Percentiles rank a stretch among this genome's conserved stretches.
Conservation (phyloP, 2,888 invertebrate genomes). For the Sphecodes monilicornis region DNA sequence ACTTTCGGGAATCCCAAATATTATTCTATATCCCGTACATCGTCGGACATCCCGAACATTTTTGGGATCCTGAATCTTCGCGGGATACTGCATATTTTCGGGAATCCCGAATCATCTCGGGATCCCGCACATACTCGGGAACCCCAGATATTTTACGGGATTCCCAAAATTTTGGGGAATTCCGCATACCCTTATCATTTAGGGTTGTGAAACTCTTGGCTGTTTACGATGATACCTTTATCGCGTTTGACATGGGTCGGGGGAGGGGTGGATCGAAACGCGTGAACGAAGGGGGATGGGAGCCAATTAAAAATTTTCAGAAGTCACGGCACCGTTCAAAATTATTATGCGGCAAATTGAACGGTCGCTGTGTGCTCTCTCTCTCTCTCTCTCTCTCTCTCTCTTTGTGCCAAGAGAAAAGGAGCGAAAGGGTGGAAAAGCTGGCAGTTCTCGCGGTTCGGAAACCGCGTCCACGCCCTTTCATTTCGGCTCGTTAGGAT, state of each 20-base stretch:
- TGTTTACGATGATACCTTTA: slow-evolving; percentile 1
- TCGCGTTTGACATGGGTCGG: background rate
- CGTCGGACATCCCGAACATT: no score
- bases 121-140: no score
- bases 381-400: background rate
- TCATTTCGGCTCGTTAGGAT: slow-evolving; percentile 20
- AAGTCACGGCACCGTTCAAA: slow-evolving; percentile 9
- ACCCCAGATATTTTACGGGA: no score
- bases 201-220: background rate
- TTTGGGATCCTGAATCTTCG: no score
- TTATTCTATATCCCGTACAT: no score
- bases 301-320: slow-evolving; percentile 23
- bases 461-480: slow-evolving; percentile 36
- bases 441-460: slow-evolving; percentile 25
- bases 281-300: background rate
- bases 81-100: no score
- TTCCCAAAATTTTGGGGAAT: no score
- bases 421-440: background rate
- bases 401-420: background rate
- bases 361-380: background rate
- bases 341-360: slow-evolving; percentile 33
- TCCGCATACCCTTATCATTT: no score
- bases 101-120: no score
- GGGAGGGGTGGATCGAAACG: background rate
- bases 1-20: no score